phyloP scores from a whole-genome alignment of 2,888 invertebrate species.

The Volucella inanis region DNA sequence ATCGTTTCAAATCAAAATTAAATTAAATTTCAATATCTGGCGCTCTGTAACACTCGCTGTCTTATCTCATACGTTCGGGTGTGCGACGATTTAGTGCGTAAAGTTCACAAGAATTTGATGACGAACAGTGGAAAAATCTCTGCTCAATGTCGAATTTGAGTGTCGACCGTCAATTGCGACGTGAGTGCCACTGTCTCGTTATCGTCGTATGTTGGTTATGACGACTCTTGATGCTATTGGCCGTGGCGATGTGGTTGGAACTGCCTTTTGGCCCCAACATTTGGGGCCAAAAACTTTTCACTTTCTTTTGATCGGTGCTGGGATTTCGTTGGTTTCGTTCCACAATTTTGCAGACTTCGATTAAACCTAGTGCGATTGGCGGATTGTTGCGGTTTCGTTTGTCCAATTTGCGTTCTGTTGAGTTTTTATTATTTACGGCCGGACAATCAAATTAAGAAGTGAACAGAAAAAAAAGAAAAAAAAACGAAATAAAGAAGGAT shows the following conservation, averaged over 20 bases:
- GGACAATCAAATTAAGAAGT: conserved; percentile 44
- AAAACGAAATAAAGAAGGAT: conserved; percentile 28
- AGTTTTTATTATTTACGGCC: conserved; percentile 61
- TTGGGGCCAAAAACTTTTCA: conserved; percentile 73
- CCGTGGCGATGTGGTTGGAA: conserved; percentile 39
- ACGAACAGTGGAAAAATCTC: background rate
- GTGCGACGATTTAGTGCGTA: no score
- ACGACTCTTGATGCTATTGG: conserved; percentile 9
- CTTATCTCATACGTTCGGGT: conserved; percentile 2
- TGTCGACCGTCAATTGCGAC: conserved; percentile 38
- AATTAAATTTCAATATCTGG: background rate
- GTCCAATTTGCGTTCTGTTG: conserved; percentile 31
- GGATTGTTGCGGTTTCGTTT: conserved; percentile 23
- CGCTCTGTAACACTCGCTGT: conserved; percentile 33
- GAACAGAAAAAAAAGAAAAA: conserved; percentile 57
- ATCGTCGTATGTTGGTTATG: conserved; percentile 9
- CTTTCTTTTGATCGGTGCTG: conserved; percentile 57
- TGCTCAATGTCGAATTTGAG: conserved; percentile 25
- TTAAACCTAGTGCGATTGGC: conserved; percentile 32
- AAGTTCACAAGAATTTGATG: background rate
- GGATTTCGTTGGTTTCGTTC: conserved; percentile 50
- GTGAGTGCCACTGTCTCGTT: background rate
- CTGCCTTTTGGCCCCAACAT: conserved; percentile 71
- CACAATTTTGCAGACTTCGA: conserved; percentile 31
- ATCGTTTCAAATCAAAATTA: conserved; percentile 16